Evolutionary conservation across 1,140 invertebrate species (phyloP), one percentile per base, ranked within the genome.

Genomic region (Orchestia grillus): DNA sequence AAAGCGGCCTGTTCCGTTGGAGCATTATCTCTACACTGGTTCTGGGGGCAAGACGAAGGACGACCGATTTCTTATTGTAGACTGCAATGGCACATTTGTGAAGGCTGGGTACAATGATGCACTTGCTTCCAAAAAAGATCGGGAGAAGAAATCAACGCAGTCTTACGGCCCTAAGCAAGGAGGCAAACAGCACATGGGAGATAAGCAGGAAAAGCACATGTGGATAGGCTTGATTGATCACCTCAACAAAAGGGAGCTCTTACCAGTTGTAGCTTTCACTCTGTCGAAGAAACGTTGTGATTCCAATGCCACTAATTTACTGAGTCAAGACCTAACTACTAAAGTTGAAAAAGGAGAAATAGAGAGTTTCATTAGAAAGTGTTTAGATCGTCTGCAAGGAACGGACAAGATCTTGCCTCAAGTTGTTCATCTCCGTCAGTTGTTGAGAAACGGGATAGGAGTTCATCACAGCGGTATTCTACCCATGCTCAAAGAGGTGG

Each of bases 401-500:
- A 98, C 98, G 0, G 99, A 99, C 97, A 98, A 98, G 97, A 98
- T 98, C 96, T 98, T 99, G 96, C 99, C 99, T 4, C 99, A 99
- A 98, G 98, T 98, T 11, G 97, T 98, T 44, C 98, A 98, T 96
- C 98, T 99, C 97, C 98, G 98, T 97, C 98, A 98, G 91, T 98
- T 99, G 28, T 97, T 99, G n/a, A 98, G 98, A 97, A 98, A 98
- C 97, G 99, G 99, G 0, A 98, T 99, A 96, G 99, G 99, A 0
- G 98, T 99, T 40, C 99, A 99, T 98, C 99, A 99, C 97, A 99
- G 99, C 97, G 99, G 99, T 43, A 99, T 99, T 97, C 97, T 99
- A 95, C 99, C 99, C 0, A 98, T 99, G 97, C 98, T 99, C 0
- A 99, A 99, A 97, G 99, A 99, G 98, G 99, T 99, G 95, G 99